A percentile compares a stretch with the other conserved stretches of the same genome.
Evolutionary conservation across 1,140 invertebrate species (phyloP).

Genomic region (Drosophila baimaii): DNA sequence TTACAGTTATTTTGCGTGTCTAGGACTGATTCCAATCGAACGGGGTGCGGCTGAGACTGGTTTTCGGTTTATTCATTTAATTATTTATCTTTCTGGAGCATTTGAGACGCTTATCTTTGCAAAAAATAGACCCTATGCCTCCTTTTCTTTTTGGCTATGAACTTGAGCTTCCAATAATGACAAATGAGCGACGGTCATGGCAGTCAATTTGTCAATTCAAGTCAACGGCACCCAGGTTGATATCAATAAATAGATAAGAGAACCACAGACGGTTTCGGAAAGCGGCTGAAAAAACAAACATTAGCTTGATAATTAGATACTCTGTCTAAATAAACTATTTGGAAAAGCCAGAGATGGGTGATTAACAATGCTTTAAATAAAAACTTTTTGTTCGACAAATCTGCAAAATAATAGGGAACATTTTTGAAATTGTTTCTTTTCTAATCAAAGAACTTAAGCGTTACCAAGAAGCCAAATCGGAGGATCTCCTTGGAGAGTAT

Average conservation of each 20-base stretch:
- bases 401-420: not conserved
- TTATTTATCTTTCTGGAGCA: slow-evolving; percentile 19
- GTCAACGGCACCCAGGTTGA: slow-evolving; percentile 30
- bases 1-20: slow-evolving; percentile 40
- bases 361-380: not conserved
- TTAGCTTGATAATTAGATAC: not conserved
- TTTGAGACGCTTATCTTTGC: slow-evolving; percentile 15
- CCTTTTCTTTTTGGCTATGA: slow-evolving; percentile 4
- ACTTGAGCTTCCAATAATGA: slow-evolving; percentile 33
- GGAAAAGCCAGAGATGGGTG: too few species aligned
- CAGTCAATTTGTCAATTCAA: slow-evolving; percentile 52
- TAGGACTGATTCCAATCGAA: slow-evolving; percentile 43
- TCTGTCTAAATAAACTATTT: not conserved
- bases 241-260: slow-evolving; percentile 35
- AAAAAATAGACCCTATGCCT: not conserved
- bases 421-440: not conserved
- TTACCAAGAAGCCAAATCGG: not conserved
- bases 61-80: slow-evolving; percentile 24
- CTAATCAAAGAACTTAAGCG: not conserved
- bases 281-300: slow-evolving; percentile 2
- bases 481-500: too few species aligned
- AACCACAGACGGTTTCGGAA: slow-evolving; percentile 9
- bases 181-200: slow-evolving; percentile 40
- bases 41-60: not conserved
- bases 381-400: not conserved